Percentiles rank a stretch among this genome's conserved stretches.
These are phyloP conservation scores for Pelvicachromis taeniatus DNA, from an alignment of 2,113 vertebrate genomes.

Conservation along the genomic window DNA sequence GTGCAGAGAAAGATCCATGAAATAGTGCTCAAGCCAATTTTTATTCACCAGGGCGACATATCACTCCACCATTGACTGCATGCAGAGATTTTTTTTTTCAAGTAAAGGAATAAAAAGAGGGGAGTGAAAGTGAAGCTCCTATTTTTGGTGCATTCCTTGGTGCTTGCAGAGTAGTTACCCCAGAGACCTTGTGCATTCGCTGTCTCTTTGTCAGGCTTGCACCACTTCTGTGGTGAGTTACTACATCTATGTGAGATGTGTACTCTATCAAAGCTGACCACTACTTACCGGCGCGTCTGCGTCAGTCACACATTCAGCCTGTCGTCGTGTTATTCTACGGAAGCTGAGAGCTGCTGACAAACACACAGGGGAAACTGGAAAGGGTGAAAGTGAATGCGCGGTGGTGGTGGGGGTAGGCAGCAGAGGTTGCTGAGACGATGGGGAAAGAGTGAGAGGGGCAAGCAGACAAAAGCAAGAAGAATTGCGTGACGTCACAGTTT, in stretches of 20 bases:
- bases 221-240: slow-evolving; percentile 21
- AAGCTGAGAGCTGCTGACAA: slow-evolving; percentile 69
- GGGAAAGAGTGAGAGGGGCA: slow-evolving; percentile 31
- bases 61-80: not conserved
- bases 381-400: not conserved
- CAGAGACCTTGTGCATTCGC: slow-evolving; percentile 54
- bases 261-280: slow-evolving; percentile 53
- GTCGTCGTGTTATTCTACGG: slow-evolving; percentile 67
- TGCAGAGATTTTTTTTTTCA: not conserved
- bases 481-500: slow-evolving; percentile 42
- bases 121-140: slow-evolving; percentile 13
- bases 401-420: not conserved
- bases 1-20: not conserved
- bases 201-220: slow-evolving; percentile 42
- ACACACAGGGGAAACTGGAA: slow-evolving; percentile 42
- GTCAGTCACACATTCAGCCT: slow-evolving; percentile 63
- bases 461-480: slow-evolving; percentile 58
- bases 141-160: slow-evolving; percentile 69
- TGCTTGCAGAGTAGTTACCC: slow-evolving; percentile 52
- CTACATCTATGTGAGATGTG: slow-evolving; percentile 30
- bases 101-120: not conserved
- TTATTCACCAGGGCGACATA: not conserved
- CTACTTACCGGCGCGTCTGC: slow-evolving; percentile 61
- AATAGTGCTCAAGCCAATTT: not conserved
- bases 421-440: not conserved